Conservation (phyloP, 2,113 vertebrate species). For the Hirundichthys speculiger region DNA sequence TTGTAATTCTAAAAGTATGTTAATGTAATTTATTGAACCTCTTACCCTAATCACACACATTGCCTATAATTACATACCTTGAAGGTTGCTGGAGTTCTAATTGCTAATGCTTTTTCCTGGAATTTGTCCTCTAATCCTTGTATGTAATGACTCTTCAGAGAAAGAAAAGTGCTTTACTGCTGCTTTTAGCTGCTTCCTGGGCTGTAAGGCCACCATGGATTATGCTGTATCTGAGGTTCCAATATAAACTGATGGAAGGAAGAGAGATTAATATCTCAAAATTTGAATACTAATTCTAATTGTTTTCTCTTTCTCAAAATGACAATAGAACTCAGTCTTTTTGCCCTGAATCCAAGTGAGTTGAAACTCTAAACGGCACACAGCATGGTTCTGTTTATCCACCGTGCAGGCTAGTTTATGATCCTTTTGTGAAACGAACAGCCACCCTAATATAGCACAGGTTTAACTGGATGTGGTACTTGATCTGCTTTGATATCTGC, state of each 20-base stretch:
- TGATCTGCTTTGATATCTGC: slow-evolving; percentile 27
- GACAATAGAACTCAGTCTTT: not conserved
- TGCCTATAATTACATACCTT: slow-evolving; percentile 83
- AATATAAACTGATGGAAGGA: not conserved
- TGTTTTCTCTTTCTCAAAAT: slow-evolving; percentile 6
- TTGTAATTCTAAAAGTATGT: slow-evolving; percentile 82
- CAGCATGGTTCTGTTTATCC: slow-evolving; percentile 11
- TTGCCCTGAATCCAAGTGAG: not conserved
- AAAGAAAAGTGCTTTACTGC: slow-evolving; percentile 69
- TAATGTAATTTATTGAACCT: slow-evolving; percentile 86
- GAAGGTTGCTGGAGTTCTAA: slow-evolving; percentile 76
- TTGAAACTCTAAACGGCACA: slow-evolving; percentile 2
- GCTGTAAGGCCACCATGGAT: slow-evolving; percentile 18
- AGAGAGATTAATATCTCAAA: not conserved
- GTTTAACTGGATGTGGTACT: slow-evolving; percentile 4
- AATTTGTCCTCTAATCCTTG: slow-evolving; percentile 79
- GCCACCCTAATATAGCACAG: not conserved
- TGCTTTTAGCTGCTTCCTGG: slow-evolving; percentile 47
- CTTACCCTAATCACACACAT: slow-evolving; percentile 85
- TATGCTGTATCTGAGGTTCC: slow-evolving; percentile 12
- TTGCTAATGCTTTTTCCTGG: slow-evolving; percentile 85
- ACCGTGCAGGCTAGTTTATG: not conserved
- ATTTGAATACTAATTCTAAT: not conserved
- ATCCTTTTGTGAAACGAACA: slow-evolving; percentile 20
- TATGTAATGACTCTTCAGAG: slow-evolving; percentile 73